Percentiles rank a stretch among this genome's conserved stretches.
phyloP scores from a whole-genome alignment of 1,140 invertebrate genomes.

The Drosophila mayri region DNA sequence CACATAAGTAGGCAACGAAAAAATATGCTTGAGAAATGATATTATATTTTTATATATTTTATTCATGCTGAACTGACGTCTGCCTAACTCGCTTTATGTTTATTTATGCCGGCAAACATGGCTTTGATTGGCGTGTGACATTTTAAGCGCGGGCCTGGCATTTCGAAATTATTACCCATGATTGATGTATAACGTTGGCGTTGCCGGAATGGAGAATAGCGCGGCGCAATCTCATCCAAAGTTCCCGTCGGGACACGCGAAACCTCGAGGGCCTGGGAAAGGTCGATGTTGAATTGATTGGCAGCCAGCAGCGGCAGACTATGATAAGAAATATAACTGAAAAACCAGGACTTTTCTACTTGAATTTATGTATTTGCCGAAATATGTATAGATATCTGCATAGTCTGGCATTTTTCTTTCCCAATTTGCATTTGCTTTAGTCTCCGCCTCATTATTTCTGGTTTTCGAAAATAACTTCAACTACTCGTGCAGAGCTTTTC shows the following conservation, averaged over 20 bases:
- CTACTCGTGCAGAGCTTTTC: conserved; percentile 12
- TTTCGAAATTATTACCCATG: conserved; percentile 69
- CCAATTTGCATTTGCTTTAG: conserved; percentile 24
- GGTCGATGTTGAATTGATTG: conserved; percentile 46
- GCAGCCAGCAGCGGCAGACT: conserved; percentile 14
- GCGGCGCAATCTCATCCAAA: conserved; percentile 6
- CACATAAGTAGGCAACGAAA: conserved; percentile 13
- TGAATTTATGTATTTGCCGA: neutral
- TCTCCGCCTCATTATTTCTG: conserved; percentile 29
- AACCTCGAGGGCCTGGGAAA: neutral
- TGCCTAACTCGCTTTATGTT: conserved; percentile 28
- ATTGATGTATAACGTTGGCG: conserved; percentile 60
- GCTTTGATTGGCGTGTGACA: conserved; percentile 78
- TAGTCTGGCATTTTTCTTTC: neutral
- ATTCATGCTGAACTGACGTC: conserved; percentile 43
- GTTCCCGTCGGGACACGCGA: conserved; percentile 31
- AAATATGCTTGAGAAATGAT: conserved; percentile 31
- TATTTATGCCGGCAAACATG: conserved; percentile 66
- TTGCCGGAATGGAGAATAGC: neutral
- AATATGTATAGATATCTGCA: conserved; percentile 8
- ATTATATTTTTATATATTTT: conserved; percentile 45
- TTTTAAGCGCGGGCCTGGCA: conserved; percentile 60
- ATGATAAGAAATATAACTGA: conserved; percentile 34
- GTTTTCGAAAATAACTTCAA: conserved; percentile 30
- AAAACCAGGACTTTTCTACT: neutral